These are phyloP conservation scores for Turdus rufiventris DNA, from an alignment of 2,113 vertebrate genomes.

Conservation along the genomic window DNA sequence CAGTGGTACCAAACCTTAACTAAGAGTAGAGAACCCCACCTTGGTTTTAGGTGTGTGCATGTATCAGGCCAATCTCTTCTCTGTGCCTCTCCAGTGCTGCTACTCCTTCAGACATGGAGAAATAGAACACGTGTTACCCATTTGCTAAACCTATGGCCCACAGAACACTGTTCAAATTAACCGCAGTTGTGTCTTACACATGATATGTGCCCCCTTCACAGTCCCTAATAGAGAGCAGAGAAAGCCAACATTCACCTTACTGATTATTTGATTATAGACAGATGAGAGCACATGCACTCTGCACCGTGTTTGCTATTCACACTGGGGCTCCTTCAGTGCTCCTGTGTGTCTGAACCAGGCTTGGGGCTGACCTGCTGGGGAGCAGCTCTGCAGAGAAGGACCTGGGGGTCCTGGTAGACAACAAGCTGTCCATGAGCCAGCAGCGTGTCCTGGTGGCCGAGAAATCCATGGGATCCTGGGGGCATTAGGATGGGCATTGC, in stretches of 20 bases:
- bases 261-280: neutral
- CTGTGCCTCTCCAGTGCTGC: too few species aligned
- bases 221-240: neutral
- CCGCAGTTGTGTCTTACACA: accelerated
- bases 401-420: accelerated
- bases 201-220: accelerated
- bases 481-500: neutral
- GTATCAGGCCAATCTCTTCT: neutral
- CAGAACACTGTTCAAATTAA: neutral
- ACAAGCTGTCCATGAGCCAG: neutral
- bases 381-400: neutral
- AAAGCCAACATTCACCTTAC: neutral
- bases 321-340: accelerated
- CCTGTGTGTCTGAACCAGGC: too few species aligned
- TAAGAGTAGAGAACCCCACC: neutral
- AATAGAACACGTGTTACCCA: accelerated
- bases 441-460: neutral
- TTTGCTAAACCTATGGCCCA: accelerated
- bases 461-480: too few species aligned
- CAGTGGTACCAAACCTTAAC: accelerated
- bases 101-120: accelerated
- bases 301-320: accelerated
- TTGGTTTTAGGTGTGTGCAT: accelerated
- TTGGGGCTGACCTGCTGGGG: neutral
- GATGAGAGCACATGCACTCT: too few species aligned